phyloP scores from a whole-genome alignment of 2,113 vertebrate species.

The Corythoichthys haematopterus region DNA sequence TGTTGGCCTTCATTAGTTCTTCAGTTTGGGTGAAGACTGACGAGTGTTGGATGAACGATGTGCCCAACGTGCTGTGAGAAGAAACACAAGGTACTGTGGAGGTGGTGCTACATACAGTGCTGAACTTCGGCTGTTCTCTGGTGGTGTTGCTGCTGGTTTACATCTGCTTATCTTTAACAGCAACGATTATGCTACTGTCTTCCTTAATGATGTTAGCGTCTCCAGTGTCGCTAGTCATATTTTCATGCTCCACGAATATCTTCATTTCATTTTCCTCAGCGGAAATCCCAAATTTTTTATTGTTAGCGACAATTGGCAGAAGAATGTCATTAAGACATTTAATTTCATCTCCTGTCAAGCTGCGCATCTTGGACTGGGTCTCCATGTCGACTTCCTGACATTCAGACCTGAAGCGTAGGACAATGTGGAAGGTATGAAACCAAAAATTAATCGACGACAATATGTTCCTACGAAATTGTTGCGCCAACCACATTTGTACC shows the following conservation, averaged over 20 bases:
- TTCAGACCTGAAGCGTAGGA: slow-evolving; percentile 15
- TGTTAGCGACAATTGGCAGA: not conserved
- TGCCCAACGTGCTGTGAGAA: slow-evolving; percentile 17
- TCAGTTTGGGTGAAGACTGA: slow-evolving; percentile 44
- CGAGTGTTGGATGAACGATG: not conserved
- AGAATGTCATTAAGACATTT: not conserved
- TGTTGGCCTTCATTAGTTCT: slow-evolving; percentile 38
- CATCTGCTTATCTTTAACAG: not conserved
- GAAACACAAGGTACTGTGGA: not conserved
- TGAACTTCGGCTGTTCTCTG: not conserved
- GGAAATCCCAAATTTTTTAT: not conserved
- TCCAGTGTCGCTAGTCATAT: not conserved
- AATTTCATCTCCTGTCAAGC: slow-evolving; percentile 16
- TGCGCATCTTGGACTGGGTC: slow-evolving; percentile 31
- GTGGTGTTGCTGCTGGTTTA: not conserved
- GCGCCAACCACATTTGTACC: no score
- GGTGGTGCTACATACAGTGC: slow-evolving; percentile 18
- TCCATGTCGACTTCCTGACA: slow-evolving; percentile 1
- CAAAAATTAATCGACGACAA: not conserved
- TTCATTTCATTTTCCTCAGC: not conserved
- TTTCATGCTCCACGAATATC: not conserved
- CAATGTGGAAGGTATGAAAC: not conserved
- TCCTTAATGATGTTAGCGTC: slow-evolving; percentile 22
- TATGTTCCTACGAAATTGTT: no score
- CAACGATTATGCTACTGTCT: slow-evolving; percentile 8